These are phyloP conservation scores for Sapayoa aenigma DNA, from an alignment of 2,113 vertebrate genomes.

Conservation along the genomic window DNA sequence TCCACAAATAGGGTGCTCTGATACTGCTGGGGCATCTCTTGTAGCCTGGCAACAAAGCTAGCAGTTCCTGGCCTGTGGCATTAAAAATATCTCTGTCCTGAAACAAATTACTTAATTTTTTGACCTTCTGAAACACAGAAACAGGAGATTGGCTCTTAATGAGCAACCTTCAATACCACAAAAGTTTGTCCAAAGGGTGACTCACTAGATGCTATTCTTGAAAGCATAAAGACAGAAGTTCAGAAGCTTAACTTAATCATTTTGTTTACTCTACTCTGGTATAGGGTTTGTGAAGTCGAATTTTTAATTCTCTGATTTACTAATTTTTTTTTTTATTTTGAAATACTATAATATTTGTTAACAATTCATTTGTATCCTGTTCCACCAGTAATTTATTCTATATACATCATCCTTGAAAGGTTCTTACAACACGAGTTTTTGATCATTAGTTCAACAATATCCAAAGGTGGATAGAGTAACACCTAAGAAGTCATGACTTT, in stretches of 20 bases:
- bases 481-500: neutral
- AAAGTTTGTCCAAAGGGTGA: neutral
- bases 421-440: neutral
- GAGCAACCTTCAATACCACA: neutral
- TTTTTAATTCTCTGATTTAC: neutral
- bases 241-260: neutral
- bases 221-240: neutral
- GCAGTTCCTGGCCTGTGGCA: neutral
- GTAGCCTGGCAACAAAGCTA: neutral
- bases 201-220: neutral
- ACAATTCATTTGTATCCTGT: neutral
- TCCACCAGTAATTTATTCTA: neutral
- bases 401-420: neutral
- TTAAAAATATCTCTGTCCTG: neutral
- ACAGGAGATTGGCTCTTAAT: neutral
- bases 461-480: neutral
- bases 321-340: neutral
- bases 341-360: neutral
- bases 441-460: neutral
- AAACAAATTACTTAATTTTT: neutral
- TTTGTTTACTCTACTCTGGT: neutral
- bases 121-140: neutral
- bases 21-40: neutral
- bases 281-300: neutral
- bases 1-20: accelerated